Conservation (phyloP, 35 echinoderm and acorn worm genomes). For the Apostichopus parvimensis region DNA sequence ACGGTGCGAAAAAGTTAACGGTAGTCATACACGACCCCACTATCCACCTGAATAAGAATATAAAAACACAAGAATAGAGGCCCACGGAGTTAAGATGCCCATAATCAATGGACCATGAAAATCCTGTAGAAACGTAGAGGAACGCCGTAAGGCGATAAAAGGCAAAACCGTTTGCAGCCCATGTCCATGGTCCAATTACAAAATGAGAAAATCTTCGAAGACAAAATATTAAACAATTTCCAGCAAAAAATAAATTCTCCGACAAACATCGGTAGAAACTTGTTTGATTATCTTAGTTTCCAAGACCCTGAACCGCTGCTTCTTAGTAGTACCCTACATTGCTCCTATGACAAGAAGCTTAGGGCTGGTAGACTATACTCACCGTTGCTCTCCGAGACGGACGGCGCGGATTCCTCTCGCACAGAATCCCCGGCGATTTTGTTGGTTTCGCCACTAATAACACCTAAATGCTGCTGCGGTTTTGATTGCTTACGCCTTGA, state of each 20-base stretch:
- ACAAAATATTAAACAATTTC: not conserved
- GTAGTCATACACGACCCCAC: too few relatives aligned
- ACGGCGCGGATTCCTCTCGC: conserved; percentile 45
- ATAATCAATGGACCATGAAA: not conserved
- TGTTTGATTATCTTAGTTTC: not conserved
- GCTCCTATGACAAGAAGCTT: conserved; percentile 11
- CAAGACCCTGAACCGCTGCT: conserved; percentile 1
- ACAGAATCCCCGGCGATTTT: conserved; percentile 45
- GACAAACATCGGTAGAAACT: conserved; percentile 6
- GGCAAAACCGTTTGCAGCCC: not conserved
- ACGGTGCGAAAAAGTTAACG: not conserved
- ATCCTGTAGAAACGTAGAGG: not conserved
- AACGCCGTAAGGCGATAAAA: not conserved
- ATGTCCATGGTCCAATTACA: conserved; percentile 9
- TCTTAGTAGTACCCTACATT: conserved; percentile 16
- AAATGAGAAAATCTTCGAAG: not conserved
- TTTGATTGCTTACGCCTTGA: conserved; percentile 61
- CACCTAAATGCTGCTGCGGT: conserved; percentile 61
- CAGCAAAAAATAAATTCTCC: not conserved
- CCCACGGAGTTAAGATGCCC: not conserved
- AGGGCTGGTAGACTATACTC: conserved; percentile 17
- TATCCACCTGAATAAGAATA: too few relatives aligned
- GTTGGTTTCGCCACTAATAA: conserved; percentile 53
- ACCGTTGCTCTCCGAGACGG: conserved; percentile 26
- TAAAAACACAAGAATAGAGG: not conserved